Conservation (phyloP, 1,140 invertebrate species). For the Drosophila jambulina region DNA sequence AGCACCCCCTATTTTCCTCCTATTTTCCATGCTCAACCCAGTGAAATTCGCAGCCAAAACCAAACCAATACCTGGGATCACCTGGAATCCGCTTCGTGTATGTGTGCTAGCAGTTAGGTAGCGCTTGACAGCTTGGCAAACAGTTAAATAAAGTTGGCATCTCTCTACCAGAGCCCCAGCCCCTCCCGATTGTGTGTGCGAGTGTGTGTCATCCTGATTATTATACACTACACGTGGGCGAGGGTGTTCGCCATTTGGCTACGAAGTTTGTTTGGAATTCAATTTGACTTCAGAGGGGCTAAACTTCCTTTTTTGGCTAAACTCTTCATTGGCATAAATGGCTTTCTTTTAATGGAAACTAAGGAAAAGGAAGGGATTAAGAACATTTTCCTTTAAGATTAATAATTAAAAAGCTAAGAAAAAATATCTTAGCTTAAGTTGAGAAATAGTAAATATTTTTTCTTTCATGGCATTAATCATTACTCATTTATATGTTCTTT, state of each 20-base stretch:
- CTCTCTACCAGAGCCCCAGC: background rate
- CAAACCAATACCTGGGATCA: conserved; percentile 51
- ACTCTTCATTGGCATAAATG: conserved; percentile 11
- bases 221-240: conserved; percentile 41
- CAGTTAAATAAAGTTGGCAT: conserved; percentile 81
- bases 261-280: conserved; percentile 22
- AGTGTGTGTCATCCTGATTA: conserved; percentile 45
- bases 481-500: too few species aligned
- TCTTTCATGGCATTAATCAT: too few species aligned
- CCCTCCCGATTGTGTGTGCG: conserved; percentile 1
- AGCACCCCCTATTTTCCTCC: conserved; percentile 4
- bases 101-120: conserved; percentile 69
- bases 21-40: conserved; percentile 1
- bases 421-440: background rate
- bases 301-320: background rate
- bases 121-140: conserved; percentile 81
- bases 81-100: conserved; percentile 37
- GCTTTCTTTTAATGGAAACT: background rate
- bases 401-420: background rate
- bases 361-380: background rate
- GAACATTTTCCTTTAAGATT: background rate
- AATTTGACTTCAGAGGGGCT: conserved; percentile 8
- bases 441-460: too few species aligned
- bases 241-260: conserved; percentile 17
- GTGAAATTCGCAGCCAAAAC: conserved; percentile 23